Evolutionary conservation across 2,888 invertebrate genomes (phyloP), one percentile per base, ranked within the genome.

Genomic region (Chloroclystis v-ata): DNA sequence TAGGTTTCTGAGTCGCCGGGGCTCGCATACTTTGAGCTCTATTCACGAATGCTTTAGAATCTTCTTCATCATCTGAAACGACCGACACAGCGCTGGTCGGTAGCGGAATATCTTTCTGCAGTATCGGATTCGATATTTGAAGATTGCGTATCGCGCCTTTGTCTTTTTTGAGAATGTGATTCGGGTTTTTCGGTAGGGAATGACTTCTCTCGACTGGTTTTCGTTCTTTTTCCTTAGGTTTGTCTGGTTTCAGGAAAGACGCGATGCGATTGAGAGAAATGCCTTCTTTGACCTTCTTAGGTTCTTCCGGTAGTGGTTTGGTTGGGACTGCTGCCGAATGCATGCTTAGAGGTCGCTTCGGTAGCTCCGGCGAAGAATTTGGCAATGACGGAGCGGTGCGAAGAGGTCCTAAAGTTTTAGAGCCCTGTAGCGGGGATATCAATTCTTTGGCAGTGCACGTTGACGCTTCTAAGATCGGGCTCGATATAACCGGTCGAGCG

Each of bases 11-110:
- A 0, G 78, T 65, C 1, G 77, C 67, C 0, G 89, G 89, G 40
- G 92, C 92, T 56, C 95, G 86, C 94, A 96, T 93, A 60, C 95
- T 95, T 64, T 95, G 95, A 0, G 95, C 93, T 41, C 96, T 89
- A 78, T 92, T 92, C 0, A 95, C 92, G 9, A 92, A 91, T 0
- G 85, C 74, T 38, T 89, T 90, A 30, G 89, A 82, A 40, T 88
- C 89, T 9, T 91, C 91, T 1, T 80, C 78, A 33, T 89, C 79
- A 58, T 84, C 82, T 0, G 85, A 89, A 0, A 88, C 88, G 0
- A 93, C 91, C 0, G 93, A 89, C 0, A 93, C 88, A 0, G 90
- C 89, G 9, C 87, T 89, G 6, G 89, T 82, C 0, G 91, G 82
- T 1, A 92, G 67, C 35, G 91, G 91, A 7, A 92, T 92, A 38